Evolutionary conservation across 2,113 vertebrate genomes (phyloP).

Genomic region (Bolborhynchus lineola): DNA sequence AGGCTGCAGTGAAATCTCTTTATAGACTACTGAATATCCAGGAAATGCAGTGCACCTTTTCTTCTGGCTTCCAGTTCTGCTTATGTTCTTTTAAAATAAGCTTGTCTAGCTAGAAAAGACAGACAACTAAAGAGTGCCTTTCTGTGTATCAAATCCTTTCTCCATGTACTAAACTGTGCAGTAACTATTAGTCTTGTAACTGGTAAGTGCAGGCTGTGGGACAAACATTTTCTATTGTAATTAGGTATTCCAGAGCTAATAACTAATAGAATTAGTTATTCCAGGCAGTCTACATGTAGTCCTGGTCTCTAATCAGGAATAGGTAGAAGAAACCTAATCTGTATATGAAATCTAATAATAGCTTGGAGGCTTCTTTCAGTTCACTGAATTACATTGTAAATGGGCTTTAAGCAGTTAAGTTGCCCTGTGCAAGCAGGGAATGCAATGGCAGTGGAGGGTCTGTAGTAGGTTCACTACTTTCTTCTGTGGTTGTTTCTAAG

Average conservation of each 20-base stretch:
- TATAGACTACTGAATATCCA: neutral
- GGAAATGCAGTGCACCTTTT: neutral
- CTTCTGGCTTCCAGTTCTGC: neutral
- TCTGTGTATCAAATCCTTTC: neutral
- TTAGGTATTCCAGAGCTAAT: neutral
- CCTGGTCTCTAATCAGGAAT: neutral
- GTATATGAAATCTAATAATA: neutral
- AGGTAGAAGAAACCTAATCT: neutral
- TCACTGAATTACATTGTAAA: neutral
- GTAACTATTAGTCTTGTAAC: neutral
- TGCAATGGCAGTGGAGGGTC: neutral
- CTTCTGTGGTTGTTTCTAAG: neutral
- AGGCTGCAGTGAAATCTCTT: neutral
- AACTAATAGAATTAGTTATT: neutral
- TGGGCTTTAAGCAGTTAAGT: neutral
- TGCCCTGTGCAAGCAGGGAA: neutral
- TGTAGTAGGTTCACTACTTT: neutral
- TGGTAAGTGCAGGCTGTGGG: neutral
- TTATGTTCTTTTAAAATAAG: neutral
- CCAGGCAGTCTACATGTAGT: neutral
- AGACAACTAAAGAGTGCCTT: neutral
- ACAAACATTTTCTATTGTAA: neutral
- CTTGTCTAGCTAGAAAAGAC: neutral
- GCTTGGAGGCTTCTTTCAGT: neutral
- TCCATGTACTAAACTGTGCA: rapidly evolving